These are phyloP conservation scores for Pyxicephalus adspersus DNA, from an alignment of 2,113 vertebrate species.

Conservation along the genomic window DNA sequence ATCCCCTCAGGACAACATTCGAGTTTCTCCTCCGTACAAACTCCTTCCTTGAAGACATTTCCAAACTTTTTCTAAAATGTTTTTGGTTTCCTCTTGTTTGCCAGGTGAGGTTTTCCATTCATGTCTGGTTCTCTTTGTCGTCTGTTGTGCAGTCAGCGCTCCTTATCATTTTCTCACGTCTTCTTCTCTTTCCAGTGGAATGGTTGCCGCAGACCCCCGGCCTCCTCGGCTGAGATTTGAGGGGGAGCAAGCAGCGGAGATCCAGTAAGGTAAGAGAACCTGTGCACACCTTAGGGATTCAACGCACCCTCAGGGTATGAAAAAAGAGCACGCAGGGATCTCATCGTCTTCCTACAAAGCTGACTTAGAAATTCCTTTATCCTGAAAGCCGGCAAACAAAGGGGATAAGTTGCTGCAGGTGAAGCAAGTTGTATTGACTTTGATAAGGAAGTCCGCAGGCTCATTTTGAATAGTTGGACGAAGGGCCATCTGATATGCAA, in stretches of 20 bases:
- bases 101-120: neutral
- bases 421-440: no score
- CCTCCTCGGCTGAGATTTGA: conserved; percentile 36
- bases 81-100: neutral
- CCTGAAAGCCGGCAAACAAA: no score
- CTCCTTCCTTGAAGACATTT: neutral
- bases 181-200: conserved; percentile 36
- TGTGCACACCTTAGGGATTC: neutral
- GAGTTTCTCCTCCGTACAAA: neutral
- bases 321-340: neutral
- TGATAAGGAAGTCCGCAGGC: no score
- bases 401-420: no score
- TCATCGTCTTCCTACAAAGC: no score
- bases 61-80: neutral
- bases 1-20: conserved; percentile 23
- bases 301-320: neutral
- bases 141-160: neutral
- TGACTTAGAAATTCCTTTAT: no score
- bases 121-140: neutral
- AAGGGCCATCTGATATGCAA: no score
- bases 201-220: conserved; percentile 27
- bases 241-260: neutral
- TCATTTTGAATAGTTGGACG: no score
- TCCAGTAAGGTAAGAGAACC: conserved; percentile 29
- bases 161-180: neutral